phyloP scores from a whole-genome alignment of 2,113 vertebrate species.

The Prochilodus magdalenae region DNA sequence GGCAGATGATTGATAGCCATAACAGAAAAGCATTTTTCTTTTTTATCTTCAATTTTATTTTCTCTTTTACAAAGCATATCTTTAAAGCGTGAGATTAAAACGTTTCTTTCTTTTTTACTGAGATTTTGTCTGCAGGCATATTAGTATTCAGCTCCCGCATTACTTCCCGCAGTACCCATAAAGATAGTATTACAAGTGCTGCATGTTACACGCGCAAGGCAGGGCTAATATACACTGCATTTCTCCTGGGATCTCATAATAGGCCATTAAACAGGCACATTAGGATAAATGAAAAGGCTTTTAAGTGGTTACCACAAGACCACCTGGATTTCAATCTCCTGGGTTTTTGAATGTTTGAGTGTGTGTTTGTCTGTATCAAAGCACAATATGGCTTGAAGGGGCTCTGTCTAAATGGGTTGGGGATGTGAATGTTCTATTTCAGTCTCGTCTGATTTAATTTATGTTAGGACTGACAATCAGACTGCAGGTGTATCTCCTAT shows the following conservation, averaged over 20 bases:
- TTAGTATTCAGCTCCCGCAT: not conserved
- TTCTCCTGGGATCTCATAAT: conserved; percentile 81
- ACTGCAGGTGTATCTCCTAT: conserved; percentile 1
- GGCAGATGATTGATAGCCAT: too few species aligned
- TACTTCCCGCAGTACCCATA: not conserved
- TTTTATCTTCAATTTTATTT: too few species aligned
- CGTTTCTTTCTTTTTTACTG: not conserved
- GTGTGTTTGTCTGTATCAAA: conserved; percentile 14
- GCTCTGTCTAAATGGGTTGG: conserved; percentile 1
- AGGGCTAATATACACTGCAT: conserved; percentile 66
- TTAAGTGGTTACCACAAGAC: conserved; percentile 75
- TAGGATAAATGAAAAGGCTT: conserved; percentile 85
- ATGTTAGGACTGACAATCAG: conserved; percentile 28
- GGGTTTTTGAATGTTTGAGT: conserved; percentile 21
- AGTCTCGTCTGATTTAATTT: not conserved
- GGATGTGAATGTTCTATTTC: conserved; percentile 31
- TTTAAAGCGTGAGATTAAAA: not conserved
- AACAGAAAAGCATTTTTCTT: too few species aligned
- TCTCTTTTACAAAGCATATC: not conserved
- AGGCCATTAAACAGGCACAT: conserved; percentile 83
- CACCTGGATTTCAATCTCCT: conserved; percentile 75
- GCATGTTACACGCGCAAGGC: too few species aligned
- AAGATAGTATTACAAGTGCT: conserved; percentile 21
- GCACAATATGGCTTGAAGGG: conserved; percentile 4
- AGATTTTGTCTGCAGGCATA: not conserved